Conservation (phyloP, 2,888 invertebrate species). For the Limnephilus lunatus region DNA sequence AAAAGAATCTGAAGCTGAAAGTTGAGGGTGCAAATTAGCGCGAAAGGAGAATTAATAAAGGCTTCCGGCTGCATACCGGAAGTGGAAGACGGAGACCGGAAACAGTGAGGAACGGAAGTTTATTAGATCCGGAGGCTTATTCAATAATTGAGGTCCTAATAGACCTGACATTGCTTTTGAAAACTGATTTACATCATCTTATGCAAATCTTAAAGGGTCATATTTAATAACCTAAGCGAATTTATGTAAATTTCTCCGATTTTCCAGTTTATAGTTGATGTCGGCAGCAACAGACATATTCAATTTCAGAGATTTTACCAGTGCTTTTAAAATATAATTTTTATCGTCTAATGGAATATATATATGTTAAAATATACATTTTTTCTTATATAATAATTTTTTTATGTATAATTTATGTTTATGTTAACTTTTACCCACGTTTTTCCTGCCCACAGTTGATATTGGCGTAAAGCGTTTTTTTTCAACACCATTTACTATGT, state of each 20-base stretch:
- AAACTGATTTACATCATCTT: not conserved
- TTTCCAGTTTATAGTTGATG: not conserved
- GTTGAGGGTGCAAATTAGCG: not conserved
- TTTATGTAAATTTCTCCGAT: not conserved
- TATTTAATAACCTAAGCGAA: not conserved
- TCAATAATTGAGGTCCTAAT: slow-evolving; percentile 54
- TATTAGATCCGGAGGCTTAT: slow-evolving; percentile 61
- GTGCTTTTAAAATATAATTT: not conserved
- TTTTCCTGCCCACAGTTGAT: too few relatives aligned
- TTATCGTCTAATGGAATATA: not conserved
- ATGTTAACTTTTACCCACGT: too few relatives aligned
- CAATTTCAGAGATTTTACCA: not conserved
- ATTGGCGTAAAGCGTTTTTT: too few relatives aligned
- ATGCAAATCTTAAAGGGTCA: not conserved
- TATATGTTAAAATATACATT: too few relatives aligned
- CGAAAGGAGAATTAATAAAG: not conserved
- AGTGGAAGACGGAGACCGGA: slow-evolving; percentile 11
- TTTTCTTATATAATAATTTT: too few relatives aligned
- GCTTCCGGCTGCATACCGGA: slow-evolving; percentile 25
- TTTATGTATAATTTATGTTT: too few relatives aligned
- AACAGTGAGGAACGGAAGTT: slow-evolving; percentile 43
- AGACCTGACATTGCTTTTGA: not conserved
- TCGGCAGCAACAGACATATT: not conserved
- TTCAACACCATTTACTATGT: too few relatives aligned
- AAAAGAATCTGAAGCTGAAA: not conserved